A percentile compares a stretch with the other conserved stretches of the same genome.
Evolutionary conservation across 1,140 invertebrate genomes (phyloP).

Genomic region (Solenopsis invicta): DNA sequence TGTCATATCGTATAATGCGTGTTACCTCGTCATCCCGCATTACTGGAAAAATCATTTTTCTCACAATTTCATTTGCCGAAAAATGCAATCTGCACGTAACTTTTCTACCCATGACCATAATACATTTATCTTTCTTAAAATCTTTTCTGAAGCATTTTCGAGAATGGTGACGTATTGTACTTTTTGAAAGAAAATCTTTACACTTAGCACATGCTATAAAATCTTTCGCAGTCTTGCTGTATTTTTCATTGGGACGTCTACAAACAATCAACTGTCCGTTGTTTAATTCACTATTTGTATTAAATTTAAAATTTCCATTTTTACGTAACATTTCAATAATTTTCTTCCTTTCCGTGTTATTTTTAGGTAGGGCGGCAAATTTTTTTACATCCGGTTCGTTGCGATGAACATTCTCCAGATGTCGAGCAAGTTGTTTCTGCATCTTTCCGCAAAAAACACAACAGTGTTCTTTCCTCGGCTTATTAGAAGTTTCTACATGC

Average conservation of each 20-base stretch:
- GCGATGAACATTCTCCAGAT: background rate
- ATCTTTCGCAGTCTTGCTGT: background rate
- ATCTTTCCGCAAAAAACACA: background rate
- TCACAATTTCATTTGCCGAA: background rate
- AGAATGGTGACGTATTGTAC: background rate
- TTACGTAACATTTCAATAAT: background rate
- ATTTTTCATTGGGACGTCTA: background rate
- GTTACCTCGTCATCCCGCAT: no score
- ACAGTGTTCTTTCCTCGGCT: background rate
- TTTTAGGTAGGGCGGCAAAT: background rate
- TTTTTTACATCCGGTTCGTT: background rate
- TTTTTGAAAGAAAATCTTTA: background rate
- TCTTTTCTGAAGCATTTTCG: background rate
- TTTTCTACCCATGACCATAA: background rate
- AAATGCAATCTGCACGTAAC: background rate
- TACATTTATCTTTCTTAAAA: background rate
- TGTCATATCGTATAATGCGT: no score
- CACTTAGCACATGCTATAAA: background rate
- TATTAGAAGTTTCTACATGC: background rate
- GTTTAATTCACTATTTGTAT: background rate
- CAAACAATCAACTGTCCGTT: background rate
- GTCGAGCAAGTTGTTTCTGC: background rate
- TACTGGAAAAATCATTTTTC: no score
- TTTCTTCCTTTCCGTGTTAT: background rate
- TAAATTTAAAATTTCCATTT: background rate